Evolutionary conservation across 2,888 invertebrate genomes (phyloP).

Genomic region (Patella depressa): DNA sequence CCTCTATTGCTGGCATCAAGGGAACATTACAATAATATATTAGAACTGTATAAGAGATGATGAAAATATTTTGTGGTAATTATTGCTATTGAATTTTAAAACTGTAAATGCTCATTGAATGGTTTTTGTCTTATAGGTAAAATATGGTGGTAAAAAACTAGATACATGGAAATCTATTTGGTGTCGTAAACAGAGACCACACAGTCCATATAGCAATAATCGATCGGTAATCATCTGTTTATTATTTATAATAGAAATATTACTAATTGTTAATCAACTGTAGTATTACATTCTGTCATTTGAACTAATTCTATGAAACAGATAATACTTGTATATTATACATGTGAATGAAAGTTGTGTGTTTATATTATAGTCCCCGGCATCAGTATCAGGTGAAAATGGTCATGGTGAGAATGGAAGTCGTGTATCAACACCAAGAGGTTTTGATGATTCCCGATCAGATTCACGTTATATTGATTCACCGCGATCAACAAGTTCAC

Average conservation of each 20-base stretch:
- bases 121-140: slow-evolving; percentile 64
- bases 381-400: not conserved
- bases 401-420: not conserved
- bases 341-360: too few species aligned
- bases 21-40: too few species aligned
- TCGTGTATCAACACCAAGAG: not conserved
- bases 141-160: slow-evolving; percentile 87
- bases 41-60: too few species aligned
- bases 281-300: too few species aligned
- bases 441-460: not conserved
- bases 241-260: too few species aligned
- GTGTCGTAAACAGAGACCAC: slow-evolving; percentile 76
- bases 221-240: too few species aligned
- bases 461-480: not conserved
- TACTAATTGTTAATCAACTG: too few species aligned
- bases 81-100: too few species aligned
- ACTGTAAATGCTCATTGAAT: not conserved
- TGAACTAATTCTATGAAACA: too few species aligned
- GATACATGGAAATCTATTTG: slow-evolving; percentile 90
- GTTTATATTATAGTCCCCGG: not conserved
- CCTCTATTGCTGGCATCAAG: too few species aligned
- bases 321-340: too few species aligned
- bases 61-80: too few species aligned
- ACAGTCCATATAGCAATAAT: slow-evolving; percentile 38
- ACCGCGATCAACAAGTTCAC: not conserved